phyloP scores from a whole-genome alignment of 2,797 vertebrate species.

The Gallinago solitaria region DNA sequence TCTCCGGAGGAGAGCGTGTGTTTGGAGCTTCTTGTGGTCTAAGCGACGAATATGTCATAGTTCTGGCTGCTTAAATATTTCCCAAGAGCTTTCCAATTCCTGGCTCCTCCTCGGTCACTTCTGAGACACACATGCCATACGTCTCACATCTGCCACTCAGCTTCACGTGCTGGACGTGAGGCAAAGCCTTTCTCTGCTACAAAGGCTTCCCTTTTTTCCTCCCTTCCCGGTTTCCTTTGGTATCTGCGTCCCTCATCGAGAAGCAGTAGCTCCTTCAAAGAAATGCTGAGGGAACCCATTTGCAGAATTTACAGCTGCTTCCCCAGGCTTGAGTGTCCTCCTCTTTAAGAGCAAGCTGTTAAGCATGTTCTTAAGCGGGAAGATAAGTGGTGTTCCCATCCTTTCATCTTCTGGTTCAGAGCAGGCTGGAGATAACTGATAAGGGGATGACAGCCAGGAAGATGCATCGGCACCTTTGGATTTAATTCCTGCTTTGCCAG shows the following conservation, averaged over 20 bases:
- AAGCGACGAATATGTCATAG: background rate
- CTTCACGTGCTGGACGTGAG: background rate
- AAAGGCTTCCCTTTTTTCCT: background rate
- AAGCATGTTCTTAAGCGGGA: constrained; percentile 52
- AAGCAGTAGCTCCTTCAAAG: constrained; percentile 16
- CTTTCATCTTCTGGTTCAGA: constrained; percentile 56
- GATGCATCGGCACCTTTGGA: constrained; percentile 52
- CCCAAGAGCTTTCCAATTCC: constrained; percentile 4
- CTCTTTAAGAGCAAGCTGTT: constrained; percentile 38
- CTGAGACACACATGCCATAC: background rate
- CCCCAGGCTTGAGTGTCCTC: background rate
- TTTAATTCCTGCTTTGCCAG: constrained; percentile 53
- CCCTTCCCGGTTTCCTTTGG: background rate
- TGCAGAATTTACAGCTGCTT: constrained; percentile 49
- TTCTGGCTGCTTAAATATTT: background rate
- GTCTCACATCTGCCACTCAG: constrained; percentile 1
- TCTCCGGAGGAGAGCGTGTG: background rate
- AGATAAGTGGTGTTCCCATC: constrained; percentile 43
- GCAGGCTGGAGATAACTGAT: constrained; percentile 49
- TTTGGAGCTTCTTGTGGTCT: background rate
- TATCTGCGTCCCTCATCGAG: background rate
- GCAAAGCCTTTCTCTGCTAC: background rate
- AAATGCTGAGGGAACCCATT: background rate
- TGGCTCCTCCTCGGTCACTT: background rate
- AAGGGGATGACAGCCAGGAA: constrained; percentile 32